Percentiles rank a stretch among this genome's conserved stretches.
Conservation (phyloP, 2,797 vertebrate genomes). For the Eulemur rubriventer region DNA sequence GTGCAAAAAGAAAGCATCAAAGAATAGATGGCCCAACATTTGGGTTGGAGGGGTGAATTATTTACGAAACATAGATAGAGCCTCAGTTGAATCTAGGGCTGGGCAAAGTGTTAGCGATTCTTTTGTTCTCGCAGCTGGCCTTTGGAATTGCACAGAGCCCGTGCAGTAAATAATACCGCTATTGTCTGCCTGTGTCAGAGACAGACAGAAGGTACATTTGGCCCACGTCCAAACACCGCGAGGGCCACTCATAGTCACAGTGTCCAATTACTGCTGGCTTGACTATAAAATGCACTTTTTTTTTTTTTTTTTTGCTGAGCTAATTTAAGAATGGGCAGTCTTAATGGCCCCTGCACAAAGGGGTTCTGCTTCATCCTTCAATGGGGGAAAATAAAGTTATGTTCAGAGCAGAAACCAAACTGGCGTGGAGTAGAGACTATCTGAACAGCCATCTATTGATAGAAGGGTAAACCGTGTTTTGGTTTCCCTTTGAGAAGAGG, state of each 20-base stretch:
- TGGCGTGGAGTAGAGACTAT: constrained; percentile 55
- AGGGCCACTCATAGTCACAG: constrained; percentile 89
- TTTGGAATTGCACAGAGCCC: constrained; percentile 86
- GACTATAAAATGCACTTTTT: constrained; percentile 86
- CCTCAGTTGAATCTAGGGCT: constrained; percentile 83
- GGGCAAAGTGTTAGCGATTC: constrained; percentile 85
- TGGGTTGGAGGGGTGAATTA: constrained; percentile 81
- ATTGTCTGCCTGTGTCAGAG: constrained; percentile 89
- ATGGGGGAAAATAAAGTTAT: constrained; percentile 73
- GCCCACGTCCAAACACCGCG: constrained; percentile 86
- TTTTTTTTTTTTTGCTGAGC: constrained; percentile 71
- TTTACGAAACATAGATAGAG: constrained; percentile 85
- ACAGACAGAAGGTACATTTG: constrained; percentile 92
- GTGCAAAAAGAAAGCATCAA: background rate
- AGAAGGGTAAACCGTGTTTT: background rate
- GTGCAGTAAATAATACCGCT: constrained; percentile 88
- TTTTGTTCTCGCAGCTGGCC: constrained; percentile 90
- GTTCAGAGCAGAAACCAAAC: constrained; percentile 68
- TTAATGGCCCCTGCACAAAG: constrained; percentile 83
- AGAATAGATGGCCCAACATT: constrained; percentile 76
- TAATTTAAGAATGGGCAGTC: constrained; percentile 87
- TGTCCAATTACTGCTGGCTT: constrained; percentile 90
- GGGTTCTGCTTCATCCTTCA: constrained; percentile 68
- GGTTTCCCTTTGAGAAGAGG: background rate
- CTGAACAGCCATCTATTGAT: background rate